Percentiles rank a stretch among this genome's conserved stretches.
Evolutionary conservation across 2,888 invertebrate genomes (phyloP).

Genomic region (Xanthostigma xanthostigma): DNA sequence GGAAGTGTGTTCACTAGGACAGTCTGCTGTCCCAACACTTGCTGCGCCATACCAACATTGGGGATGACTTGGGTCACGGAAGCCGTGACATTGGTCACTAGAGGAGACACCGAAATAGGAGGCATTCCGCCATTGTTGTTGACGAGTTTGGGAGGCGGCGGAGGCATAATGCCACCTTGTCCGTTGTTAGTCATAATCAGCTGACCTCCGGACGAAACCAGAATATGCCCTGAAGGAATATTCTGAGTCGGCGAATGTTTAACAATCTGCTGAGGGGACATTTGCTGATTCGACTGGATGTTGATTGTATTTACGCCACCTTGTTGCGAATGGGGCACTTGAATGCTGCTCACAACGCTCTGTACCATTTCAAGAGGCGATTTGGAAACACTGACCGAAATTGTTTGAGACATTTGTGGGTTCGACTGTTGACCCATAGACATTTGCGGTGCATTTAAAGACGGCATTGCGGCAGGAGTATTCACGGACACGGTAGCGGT

Average conservation of each 20-base stretch:
- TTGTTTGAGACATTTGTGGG: slow-evolving; percentile 27
- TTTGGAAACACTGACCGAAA: slow-evolving; percentile 31
- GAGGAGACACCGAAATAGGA: slow-evolving; percentile 43
- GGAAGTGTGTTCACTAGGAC: slow-evolving; percentile 69
- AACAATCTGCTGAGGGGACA: slow-evolving; percentile 27
- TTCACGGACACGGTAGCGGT: slow-evolving; percentile 64
- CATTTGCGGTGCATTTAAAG: slow-evolving; percentile 26
- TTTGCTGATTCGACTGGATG: slow-evolving; percentile 24
- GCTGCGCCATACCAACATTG: slow-evolving; percentile 44
- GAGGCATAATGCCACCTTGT: slow-evolving; percentile 44
- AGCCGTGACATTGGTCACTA: slow-evolving; percentile 47
- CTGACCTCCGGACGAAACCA: slow-evolving; percentile 63
- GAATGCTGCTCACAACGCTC: slow-evolving; percentile 55
- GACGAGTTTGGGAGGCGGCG: slow-evolving; percentile 37
- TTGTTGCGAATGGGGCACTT: slow-evolving; percentile 34
- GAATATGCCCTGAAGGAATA: slow-evolving; percentile 49
- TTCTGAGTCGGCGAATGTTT: slow-evolving; percentile 32
- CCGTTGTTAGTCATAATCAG: slow-evolving; percentile 49
- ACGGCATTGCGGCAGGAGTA: slow-evolving; percentile 35
- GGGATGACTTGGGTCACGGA: slow-evolving; percentile 50
- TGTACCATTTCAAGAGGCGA: slow-evolving; percentile 66
- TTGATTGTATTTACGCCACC: slow-evolving; percentile 14
- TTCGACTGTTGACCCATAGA: slow-evolving; percentile 30
- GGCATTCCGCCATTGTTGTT: slow-evolving; percentile 34
- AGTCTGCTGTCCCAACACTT: slow-evolving; percentile 58